These are phyloP conservation scores for Euura lappo DNA, from an alignment of 1,140 invertebrate species.

Conservation along the genomic window DNA sequence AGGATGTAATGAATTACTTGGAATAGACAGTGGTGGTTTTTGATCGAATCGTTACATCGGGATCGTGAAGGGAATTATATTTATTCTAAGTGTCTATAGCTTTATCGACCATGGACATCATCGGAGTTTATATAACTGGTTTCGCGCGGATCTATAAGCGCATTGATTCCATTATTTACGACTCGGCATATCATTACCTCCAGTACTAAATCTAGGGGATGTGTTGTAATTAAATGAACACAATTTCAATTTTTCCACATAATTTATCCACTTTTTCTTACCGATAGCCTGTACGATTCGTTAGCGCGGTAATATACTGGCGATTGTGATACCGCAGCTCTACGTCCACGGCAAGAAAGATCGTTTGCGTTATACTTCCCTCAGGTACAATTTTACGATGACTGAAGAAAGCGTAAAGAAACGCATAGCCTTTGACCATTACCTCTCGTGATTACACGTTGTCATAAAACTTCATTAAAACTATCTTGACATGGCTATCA, in stretches of 20 bases:
- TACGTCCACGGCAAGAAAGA: background rate
- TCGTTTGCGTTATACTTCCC: background rate
- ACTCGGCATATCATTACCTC: too few species aligned
- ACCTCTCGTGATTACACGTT: background rate
- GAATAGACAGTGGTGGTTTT: background rate
- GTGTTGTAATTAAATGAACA: too few species aligned
- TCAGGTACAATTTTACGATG: background rate
- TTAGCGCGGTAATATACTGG: too few species aligned
- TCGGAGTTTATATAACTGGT: too few species aligned
- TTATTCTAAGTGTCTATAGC: background rate
- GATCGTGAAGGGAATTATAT: background rate
- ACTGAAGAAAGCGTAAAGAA: background rate
- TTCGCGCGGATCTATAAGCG: too few species aligned
- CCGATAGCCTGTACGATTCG: too few species aligned
- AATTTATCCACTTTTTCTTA: too few species aligned
- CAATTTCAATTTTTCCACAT: too few species aligned
- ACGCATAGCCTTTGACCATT: background rate
- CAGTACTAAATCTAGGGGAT: background rate
- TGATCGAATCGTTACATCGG: background rate
- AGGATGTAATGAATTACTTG: background rate
- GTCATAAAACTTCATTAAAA: background rate
- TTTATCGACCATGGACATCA: too few species aligned
- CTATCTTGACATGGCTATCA: background rate
- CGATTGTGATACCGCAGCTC: background rate
- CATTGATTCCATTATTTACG: too few species aligned